These are phyloP conservation scores for Saxidomus purpurata DNA, from an alignment of 1,140 invertebrate species.

Conservation along the genomic window DNA sequence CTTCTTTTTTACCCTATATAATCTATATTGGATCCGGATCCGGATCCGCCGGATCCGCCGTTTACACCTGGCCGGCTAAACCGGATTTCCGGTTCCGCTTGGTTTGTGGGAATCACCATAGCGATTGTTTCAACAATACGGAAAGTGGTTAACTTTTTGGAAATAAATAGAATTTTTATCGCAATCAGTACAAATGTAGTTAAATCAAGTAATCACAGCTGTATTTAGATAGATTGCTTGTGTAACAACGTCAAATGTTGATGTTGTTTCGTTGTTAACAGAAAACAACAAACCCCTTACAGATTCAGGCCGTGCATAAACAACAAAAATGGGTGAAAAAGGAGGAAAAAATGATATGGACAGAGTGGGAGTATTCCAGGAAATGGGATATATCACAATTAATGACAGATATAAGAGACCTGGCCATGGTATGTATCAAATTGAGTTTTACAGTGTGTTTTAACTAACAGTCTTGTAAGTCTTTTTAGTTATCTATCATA, in stretches of 20 bases:
- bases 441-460: no score
- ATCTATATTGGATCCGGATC: no score
- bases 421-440: slow-evolving; percentile 37
- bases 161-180: background rate
- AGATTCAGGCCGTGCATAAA: no score
- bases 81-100: slow-evolving; percentile 71
- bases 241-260: background rate
- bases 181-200: background rate
- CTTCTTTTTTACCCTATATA: no score
- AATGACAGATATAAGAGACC: slow-evolving; percentile 81
- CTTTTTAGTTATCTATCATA: no score
- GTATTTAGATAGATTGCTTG: background rate
- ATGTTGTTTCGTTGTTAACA: background rate
- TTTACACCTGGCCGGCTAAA: no score
- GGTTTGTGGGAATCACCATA: slow-evolving; percentile 79
- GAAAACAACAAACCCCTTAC: background rate
- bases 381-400: slow-evolving; percentile 85
- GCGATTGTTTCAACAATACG: slow-evolving; percentile 80
- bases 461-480: no score
- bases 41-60: no score
- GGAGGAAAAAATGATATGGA: slow-evolving; percentile 88
- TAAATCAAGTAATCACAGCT: background rate
- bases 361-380: slow-evolving; percentile 85
- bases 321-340: slow-evolving; percentile 87
- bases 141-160: background rate